These are phyloP conservation scores for Monarcha castaneiventris DNA, from an alignment of 2,113 vertebrate genomes.

Conservation along the genomic window DNA sequence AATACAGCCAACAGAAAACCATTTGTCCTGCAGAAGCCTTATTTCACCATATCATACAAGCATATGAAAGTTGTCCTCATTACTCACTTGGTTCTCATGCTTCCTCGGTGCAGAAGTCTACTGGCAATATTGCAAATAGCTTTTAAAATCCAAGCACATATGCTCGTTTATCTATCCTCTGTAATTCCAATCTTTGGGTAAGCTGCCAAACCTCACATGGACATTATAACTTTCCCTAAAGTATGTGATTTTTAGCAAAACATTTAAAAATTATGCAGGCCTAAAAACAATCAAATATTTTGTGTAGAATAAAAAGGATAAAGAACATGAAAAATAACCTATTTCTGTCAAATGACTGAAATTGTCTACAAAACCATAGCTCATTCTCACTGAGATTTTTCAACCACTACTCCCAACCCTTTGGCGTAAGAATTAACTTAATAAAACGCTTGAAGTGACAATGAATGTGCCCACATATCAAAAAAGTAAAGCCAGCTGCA, in stretches of 20 bases:
- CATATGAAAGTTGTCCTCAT: constrained; percentile 39
- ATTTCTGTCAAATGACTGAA: neutral
- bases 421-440: neutral
- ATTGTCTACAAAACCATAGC: neutral
- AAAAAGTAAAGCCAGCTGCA: neutral
- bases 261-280: neutral
- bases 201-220: neutral
- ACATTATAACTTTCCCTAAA: neutral
- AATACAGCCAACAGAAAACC: neutral
- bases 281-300: neutral
- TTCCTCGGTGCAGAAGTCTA: constrained; percentile 13
- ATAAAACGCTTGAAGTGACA: neutral
- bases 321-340: neutral
- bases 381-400: neutral
- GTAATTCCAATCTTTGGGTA: neutral
- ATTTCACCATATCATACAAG: neutral
- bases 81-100: constrained; percentile 1
- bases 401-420: neutral
- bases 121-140: constrained; percentile 28
- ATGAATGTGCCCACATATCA: neutral
- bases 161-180: neutral
- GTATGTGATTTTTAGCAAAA: neutral
- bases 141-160: constrained; percentile 43
- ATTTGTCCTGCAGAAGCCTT: neutral
- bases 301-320: neutral